Percentiles rank a stretch among this genome's conserved stretches.
These are phyloP conservation scores for Vicugna pacos DNA, from an alignment of 2,113 vertebrate genomes.

Conservation along the genomic window DNA sequence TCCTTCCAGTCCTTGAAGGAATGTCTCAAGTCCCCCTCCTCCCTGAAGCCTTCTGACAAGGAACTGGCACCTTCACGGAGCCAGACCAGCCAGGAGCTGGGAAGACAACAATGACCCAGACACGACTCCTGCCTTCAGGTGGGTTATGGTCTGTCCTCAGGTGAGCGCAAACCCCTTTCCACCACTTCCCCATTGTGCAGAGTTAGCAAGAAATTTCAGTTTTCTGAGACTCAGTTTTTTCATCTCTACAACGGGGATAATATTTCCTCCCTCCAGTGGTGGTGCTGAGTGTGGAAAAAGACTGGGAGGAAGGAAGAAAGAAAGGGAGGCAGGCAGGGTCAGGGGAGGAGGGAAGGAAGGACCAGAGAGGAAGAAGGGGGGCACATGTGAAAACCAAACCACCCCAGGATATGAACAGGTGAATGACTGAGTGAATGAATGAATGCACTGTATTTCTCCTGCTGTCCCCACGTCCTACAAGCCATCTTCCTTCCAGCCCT, in stretches of 20 bases:
- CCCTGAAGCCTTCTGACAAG: not conserved
- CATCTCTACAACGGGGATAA: not conserved
- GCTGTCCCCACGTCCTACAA: not conserved
- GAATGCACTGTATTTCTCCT: not conserved
- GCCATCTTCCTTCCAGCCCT: not conserved
- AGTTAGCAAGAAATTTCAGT: too few relatives aligned
- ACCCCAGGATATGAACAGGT: rapidly evolving
- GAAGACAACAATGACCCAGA: not conserved
- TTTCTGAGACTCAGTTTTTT: not conserved
- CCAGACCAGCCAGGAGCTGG: not conserved
- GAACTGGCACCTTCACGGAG: not conserved
- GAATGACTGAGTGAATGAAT: not conserved
- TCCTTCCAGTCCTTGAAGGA: not conserved
- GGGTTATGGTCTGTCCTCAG: too few relatives aligned
- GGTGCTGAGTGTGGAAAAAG: not conserved
- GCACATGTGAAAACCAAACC: rapidly evolving
- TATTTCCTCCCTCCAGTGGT: not conserved
- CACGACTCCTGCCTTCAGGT: not conserved
- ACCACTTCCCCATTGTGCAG: not conserved
- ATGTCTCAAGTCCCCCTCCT: not conserved
- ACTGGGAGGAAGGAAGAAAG: not conserved
- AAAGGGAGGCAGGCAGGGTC: not conserved
- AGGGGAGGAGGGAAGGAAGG: not conserved
- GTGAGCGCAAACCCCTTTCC: not conserved
- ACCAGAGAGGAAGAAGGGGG: not conserved